Conservation (phyloP, 2,888 invertebrate genomes). For the Drosophila mimetica region DNA sequence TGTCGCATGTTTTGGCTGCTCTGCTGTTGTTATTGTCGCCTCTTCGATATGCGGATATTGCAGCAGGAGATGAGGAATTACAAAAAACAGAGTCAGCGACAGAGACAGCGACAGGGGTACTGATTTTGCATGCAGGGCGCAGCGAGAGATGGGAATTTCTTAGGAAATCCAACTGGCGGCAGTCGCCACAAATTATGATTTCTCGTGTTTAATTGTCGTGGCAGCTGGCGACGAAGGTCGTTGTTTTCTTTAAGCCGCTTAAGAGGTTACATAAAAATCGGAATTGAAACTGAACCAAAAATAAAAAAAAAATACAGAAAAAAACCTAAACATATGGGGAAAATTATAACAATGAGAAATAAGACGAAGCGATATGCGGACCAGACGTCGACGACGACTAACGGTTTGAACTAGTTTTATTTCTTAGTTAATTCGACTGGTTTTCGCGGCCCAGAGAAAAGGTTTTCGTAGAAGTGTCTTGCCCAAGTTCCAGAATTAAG, state of each 20-base stretch:
- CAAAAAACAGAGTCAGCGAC: not conserved
- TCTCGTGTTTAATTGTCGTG: slow-evolving; percentile 35
- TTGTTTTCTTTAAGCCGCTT: slow-evolving; percentile 38
- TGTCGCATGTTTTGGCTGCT: slow-evolving; percentile 4
- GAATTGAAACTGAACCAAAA: slow-evolving; percentile 29
- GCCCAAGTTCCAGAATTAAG: slow-evolving; percentile 33
- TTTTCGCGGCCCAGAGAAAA: slow-evolving; percentile 8
- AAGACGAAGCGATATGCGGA: slow-evolving; percentile 1
- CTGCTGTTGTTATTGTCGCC: slow-evolving; percentile 13
- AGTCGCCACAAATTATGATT: slow-evolving; percentile 37
- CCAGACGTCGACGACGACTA: no score
- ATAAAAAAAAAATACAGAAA: not conserved
- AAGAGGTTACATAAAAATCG: slow-evolving; percentile 41
- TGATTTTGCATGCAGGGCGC: slow-evolving; percentile 16
- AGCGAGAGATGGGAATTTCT: slow-evolving; percentile 31
- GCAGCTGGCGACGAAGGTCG: slow-evolving; percentile 38
- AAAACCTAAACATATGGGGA: not conserved
- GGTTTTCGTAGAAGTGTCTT: slow-evolving; percentile 21
- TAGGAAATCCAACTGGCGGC: slow-evolving; percentile 29
- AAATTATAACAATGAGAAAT: slow-evolving; percentile 11
- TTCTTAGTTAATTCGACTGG: slow-evolving; percentile 17
- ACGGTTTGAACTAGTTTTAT: slow-evolving; percentile 21
- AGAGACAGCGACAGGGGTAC: not conserved
- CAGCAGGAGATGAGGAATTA: slow-evolving; percentile 13
- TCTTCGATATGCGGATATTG: slow-evolving; percentile 38